Percentiles rank a stretch among this genome's conserved stretches.
Evolutionary conservation across 1,140 invertebrate genomes (phyloP).

Genomic region (Elysia chlorotica): DNA sequence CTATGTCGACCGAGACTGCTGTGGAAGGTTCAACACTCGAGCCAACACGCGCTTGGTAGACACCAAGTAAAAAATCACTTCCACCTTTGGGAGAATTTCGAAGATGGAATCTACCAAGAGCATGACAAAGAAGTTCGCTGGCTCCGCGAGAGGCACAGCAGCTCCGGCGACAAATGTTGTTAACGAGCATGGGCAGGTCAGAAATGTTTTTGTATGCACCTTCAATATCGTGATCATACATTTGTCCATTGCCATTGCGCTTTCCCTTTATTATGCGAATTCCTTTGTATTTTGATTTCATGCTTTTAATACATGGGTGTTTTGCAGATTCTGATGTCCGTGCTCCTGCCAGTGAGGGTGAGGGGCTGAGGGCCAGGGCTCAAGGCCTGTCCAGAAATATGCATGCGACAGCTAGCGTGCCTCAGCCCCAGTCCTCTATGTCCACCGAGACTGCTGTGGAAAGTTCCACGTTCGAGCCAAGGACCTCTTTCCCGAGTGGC

Average conservation of each 20-base stretch:
- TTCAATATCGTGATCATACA: no score
- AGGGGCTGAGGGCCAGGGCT: not conserved
- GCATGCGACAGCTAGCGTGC: not conserved
- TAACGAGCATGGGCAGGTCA: conserved; percentile 29
- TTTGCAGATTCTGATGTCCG: conserved; percentile 31
- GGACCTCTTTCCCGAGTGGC: conserved; percentile 19
- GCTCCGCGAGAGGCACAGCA: conserved; percentile 18
- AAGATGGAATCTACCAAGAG: conserved; percentile 43
- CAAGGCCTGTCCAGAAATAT: not conserved
- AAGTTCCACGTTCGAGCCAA: conserved; percentile 20
- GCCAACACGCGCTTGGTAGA: conserved; percentile 21
- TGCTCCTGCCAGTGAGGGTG: conserved; percentile 25
- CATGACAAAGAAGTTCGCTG: conserved; percentile 23
- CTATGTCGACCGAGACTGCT: conserved; percentile 30
- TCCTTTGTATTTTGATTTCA: no score
- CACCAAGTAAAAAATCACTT: conserved; percentile 36
- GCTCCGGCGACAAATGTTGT: conserved; percentile 27
- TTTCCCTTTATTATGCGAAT: no score
- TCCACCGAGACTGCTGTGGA: conserved; percentile 27
- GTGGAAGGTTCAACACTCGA: conserved; percentile 24
- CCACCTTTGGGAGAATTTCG: conserved; percentile 32
- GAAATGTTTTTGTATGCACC: no score
- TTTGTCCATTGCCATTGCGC: no score
- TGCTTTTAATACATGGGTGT: no score
- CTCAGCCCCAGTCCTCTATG: conserved; percentile 9